A percentile compares a stretch with the other conserved stretches of the same genome.
Evolutionary conservation across 2,888 invertebrate genomes (phyloP).

Genomic region (Ennomos fuscantarius): DNA sequence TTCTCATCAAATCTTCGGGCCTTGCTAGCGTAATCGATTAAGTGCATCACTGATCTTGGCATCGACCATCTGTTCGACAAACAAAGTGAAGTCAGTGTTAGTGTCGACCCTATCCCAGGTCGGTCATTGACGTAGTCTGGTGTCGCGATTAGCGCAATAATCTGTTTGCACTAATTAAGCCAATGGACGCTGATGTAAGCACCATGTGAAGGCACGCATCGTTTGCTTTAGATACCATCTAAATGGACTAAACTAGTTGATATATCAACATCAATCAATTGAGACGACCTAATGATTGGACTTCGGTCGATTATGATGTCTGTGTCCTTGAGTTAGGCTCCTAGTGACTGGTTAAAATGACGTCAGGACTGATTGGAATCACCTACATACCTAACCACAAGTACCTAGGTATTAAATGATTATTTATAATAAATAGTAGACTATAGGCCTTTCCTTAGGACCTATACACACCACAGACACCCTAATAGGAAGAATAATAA

Average conservation of each 20-base stretch:
- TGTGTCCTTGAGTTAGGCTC: constrained; percentile 23
- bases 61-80: constrained; percentile 21
- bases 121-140: constrained; percentile 74
- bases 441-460: too few relatives aligned
- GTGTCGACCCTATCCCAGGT: constrained; percentile 46
- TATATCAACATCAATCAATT: constrained; percentile 65
- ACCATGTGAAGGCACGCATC: constrained; percentile 53
- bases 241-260: constrained; percentile 49
- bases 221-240: constrained; percentile 47
- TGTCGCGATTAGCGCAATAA: constrained; percentile 65
- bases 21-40: constrained; percentile 4
- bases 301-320: constrained; percentile 28
- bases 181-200: constrained; percentile 57
- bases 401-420: too few relatives aligned
- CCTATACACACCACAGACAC: too few relatives aligned
- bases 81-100: constrained; percentile 24
- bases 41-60: constrained; percentile 18
- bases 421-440: too few relatives aligned
- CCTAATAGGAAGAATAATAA: too few relatives aligned
- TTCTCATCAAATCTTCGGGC: too few relatives aligned
- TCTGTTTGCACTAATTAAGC: constrained; percentile 57
- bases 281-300: constrained; percentile 52
- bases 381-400: not conserved
- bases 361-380: constrained; percentile 26
- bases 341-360: constrained; percentile 29